A percentile compares a stretch with the other conserved stretches of the same genome.
Evolutionary conservation across 2,113 vertebrate species (phyloP).

Genomic region (Piprites chloris): DNA sequence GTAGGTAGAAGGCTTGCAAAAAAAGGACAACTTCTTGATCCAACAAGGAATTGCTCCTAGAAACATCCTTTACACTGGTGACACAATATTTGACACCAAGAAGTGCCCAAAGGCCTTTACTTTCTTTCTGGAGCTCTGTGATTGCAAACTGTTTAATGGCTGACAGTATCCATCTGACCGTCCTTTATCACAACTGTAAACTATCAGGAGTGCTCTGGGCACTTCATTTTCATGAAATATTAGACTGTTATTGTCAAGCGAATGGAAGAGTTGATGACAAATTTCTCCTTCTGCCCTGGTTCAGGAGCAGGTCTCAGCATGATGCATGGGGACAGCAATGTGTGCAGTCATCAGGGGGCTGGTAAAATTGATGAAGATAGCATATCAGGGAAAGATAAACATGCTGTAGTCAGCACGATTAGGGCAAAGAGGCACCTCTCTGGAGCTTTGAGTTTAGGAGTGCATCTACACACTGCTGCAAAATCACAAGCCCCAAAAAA

Average conservation of each 20-base stretch:
- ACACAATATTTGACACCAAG: slow-evolving; percentile 58
- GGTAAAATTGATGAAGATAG: slow-evolving; percentile 90
- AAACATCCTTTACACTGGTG: slow-evolving; percentile 32
- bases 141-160: slow-evolving; percentile 69
- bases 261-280: slow-evolving; percentile 85
- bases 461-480: slow-evolving; percentile 19
- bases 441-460: slow-evolving; percentile 59
- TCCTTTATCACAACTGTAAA: slow-evolving; percentile 77
- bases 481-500: slow-evolving; percentile 18
- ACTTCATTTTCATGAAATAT: slow-evolving; percentile 97
- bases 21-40: background rate
- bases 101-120: slow-evolving; percentile 39
- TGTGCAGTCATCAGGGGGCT: slow-evolving; percentile 77
- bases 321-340: slow-evolving; percentile 86
- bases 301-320: slow-evolving; percentile 78
- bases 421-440: slow-evolving; percentile 67
- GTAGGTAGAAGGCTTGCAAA: background rate
- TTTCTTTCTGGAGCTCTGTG: slow-evolving; percentile 30
- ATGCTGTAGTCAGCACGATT: slow-evolving; percentile 78
- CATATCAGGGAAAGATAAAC: slow-evolving; percentile 82
- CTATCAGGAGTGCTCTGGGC: slow-evolving; percentile 80
- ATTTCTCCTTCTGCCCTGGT: slow-evolving; percentile 79
- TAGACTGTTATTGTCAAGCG: slow-evolving; percentile 83
- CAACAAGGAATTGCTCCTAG: slow-evolving; percentile 1
- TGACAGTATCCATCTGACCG: slow-evolving; percentile 62